phyloP scores from a whole-genome alignment of 2,113 vertebrate species.

The Trogon surrucura region DNA sequence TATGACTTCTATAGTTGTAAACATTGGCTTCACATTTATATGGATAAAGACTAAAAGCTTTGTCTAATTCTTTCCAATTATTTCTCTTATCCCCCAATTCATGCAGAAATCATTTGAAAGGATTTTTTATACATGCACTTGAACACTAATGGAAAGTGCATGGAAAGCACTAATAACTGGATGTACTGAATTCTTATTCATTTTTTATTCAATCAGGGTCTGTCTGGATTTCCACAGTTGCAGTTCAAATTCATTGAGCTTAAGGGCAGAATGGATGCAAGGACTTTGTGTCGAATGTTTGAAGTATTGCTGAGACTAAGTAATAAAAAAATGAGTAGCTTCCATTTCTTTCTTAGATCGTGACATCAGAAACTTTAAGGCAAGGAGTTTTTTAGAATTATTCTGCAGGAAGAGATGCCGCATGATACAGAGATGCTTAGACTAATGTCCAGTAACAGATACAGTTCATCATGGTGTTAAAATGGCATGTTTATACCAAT shows the following conservation, averaged over 20 bases:
- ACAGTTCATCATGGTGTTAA: background rate
- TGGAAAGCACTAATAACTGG: background rate
- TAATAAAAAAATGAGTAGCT: background rate
- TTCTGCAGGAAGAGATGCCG: background rate
- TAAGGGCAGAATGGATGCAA: background rate
- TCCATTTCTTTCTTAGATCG: background rate
- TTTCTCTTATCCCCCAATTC: background rate
- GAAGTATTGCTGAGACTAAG: background rate
- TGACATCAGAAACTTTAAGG: background rate
- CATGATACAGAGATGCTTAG: background rate
- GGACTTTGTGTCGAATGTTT: background rate
- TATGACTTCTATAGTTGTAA: background rate
- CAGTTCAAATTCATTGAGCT: background rate
- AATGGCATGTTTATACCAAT: background rate
- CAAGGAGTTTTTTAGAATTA: background rate
- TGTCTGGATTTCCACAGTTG: background rate
- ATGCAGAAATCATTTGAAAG: background rate
- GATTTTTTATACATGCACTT: background rate
- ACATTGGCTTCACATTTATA: background rate
- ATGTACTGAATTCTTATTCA: background rate
- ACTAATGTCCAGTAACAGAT: background rate
- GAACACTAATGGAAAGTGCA: background rate
- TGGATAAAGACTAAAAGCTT: background rate
- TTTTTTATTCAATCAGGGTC: background rate
- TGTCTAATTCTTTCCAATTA: background rate